Evolutionary conservation across 2,888 invertebrate genomes (phyloP), one percentile per base, ranked within the genome.

Genomic region (Eristalis arbustorum): DNA sequence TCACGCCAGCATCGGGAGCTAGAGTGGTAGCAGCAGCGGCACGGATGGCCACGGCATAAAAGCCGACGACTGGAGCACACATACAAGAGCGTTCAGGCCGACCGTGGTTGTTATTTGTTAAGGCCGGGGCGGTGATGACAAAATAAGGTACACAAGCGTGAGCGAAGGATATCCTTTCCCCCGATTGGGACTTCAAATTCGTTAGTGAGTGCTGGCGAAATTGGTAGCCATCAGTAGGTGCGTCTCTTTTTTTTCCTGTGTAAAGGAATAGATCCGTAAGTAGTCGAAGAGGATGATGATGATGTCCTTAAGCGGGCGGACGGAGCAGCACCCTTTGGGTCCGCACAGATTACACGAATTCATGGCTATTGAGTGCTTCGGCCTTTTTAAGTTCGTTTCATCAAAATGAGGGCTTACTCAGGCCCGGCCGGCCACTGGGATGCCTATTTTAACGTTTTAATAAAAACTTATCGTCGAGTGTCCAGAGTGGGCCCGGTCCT

Each of bases 1-100:
- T 85, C 81, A 74, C 85, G 66, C 85, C 74, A 71, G 73, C 74
- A 77, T 77, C 76, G 66, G 81, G 49, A 63, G 59, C 40, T 13
- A 28, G 59, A 76, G 62, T 67, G 66, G 68, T 72, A 72, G 56
- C 71, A 72, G 56, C 71, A 57, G 67, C 28, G 67, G 42, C 59
- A 66, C 6, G 25, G 61, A 37, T 66, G 40, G 74, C 75, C 75
- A 62, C 63, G 73, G 69, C 66, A 81, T 85, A 72, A 81, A 85
- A 80, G 80, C 66, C 42, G 40, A 80, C 56, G 63, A 68, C 62
- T 76, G 75, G 56, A 34, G 66, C 59, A 28, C 31, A 66, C 67
- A 78, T 10, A 8, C 31, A 10, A 31, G 31, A 31, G 31, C 72
- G 63, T 73, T 61, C 59, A 28, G 23, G 67, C 66, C 57, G 31